phyloP scores from a whole-genome alignment of 2,113 vertebrate species.

The Tauraco erythrolophus region DNA sequence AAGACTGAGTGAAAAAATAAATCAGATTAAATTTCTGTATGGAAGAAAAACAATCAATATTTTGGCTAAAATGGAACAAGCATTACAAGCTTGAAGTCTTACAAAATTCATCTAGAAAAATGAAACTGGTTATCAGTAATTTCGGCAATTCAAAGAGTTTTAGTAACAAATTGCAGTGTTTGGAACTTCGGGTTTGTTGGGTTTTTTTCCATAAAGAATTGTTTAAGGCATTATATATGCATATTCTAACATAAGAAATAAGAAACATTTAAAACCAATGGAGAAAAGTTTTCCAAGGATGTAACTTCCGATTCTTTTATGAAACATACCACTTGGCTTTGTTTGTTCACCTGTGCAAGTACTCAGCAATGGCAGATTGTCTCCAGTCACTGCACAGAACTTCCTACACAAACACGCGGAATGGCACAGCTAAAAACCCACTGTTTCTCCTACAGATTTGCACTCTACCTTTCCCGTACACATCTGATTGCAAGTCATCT shows the following conservation, averaged over 20 bases:
- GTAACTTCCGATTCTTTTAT: not conserved
- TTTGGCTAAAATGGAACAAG: not conserved
- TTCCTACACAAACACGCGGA: not conserved
- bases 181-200: not conserved
- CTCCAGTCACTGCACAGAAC: not conserved
- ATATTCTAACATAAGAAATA: not conserved
- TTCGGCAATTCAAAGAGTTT: not conserved
- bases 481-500: not conserved
- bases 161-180: not conserved
- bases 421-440: not conserved
- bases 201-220: not conserved
- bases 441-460: not conserved
- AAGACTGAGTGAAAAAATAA: not conserved
- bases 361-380: not conserved
- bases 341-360: not conserved
- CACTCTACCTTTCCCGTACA: not conserved
- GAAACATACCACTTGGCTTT: not conserved
- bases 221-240: not conserved
- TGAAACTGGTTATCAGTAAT: not conserved
- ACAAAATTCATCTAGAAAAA: not conserved
- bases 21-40: not conserved
- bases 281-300: not conserved
- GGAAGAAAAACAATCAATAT: not conserved
- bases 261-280: not conserved
- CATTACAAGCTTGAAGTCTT: not conserved